Evolutionary conservation across 1,140 invertebrate genomes (phyloP).

Genomic region (Caenorhabditis remanei): DNA sequence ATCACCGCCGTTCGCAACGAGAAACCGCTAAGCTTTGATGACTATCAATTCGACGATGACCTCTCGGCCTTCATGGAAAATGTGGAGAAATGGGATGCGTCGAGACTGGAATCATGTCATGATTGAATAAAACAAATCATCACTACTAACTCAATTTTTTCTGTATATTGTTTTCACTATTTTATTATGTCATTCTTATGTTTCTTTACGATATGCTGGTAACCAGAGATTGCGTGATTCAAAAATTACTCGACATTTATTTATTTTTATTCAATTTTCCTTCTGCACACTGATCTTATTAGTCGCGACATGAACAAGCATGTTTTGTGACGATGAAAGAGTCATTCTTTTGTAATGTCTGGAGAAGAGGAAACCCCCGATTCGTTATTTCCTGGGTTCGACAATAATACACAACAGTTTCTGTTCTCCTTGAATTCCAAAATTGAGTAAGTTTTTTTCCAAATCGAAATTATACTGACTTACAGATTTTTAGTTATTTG

Average conservation of each 20-base stretch:
- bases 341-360: neutral
- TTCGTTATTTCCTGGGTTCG: neutral
- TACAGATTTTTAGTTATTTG: neutral
- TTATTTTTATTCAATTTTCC: no score
- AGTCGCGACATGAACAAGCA: no score
- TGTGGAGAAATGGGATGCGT: slow-evolving; percentile 11
- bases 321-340: neutral
- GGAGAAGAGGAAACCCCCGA: neutral
- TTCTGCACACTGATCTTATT: no score
- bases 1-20: neutral
- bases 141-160: neutral
- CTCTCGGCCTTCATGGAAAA: neutral
- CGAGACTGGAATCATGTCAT: neutral
- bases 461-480: neutral
- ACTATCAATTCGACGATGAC: neutral
- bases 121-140: neutral
- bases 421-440: neutral
- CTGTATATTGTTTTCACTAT: neutral
- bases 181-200: neutral
- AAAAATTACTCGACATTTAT: no score
- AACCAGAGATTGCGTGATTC: no score
- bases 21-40: neutral
- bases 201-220: no score
- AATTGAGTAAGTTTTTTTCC: neutral
- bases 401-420: neutral